Evolutionary conservation across 2,113 vertebrate genomes (phyloP).

Genomic region (Tragelaphus buxtoni): DNA sequence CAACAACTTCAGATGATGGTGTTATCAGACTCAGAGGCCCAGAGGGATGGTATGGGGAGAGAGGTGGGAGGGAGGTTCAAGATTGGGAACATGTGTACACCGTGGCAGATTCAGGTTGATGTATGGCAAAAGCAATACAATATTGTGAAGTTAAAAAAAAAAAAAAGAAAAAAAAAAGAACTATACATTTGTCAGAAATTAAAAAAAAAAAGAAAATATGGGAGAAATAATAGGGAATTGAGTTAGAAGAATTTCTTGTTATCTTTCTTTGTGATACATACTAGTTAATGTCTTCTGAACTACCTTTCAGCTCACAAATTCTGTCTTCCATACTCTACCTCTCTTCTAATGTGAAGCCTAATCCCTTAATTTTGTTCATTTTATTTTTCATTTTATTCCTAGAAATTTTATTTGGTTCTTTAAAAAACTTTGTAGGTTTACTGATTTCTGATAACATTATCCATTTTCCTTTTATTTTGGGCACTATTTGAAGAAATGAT

Average conservation of each 20-base stretch:
- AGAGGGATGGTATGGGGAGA: no score
- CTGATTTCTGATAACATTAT: background rate
- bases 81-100: no score
- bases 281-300: background rate
- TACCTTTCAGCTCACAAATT: background rate
- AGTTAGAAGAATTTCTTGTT: background rate
- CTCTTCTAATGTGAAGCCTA: background rate
- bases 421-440: background rate
- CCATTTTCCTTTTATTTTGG: background rate
- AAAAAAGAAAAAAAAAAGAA: no score
- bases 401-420: background rate
- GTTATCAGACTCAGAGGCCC: background rate
- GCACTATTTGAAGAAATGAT: background rate
- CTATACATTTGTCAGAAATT: no score
- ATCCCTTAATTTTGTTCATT: background rate
- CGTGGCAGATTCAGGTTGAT: no score
- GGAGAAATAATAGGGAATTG: background rate
- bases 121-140: no score
- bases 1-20: background rate
- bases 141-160: no score
- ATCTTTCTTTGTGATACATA: background rate
- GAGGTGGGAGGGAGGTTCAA: no score
- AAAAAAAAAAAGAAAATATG: background rate
- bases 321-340: background rate
- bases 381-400: background rate